phyloP scores from a whole-genome alignment of 2,113 vertebrate genomes.

The Acrocephalus arundinaceus region DNA sequence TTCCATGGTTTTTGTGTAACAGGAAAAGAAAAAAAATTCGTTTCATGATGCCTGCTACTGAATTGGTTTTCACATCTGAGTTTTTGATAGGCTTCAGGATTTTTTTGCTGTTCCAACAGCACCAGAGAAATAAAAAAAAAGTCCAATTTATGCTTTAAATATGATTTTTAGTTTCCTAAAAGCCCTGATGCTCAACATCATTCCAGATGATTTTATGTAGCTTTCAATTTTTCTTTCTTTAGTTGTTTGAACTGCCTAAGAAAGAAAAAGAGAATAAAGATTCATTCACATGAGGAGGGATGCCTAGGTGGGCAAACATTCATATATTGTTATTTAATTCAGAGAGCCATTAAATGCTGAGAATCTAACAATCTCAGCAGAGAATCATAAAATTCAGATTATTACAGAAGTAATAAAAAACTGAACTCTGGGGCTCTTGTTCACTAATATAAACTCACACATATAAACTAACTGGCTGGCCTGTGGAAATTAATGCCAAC shows the following conservation, averaged over 20 bases:
- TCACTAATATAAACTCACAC: background rate
- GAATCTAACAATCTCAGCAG: background rate
- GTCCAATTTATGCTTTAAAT: background rate
- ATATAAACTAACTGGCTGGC: background rate
- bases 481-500: background rate
- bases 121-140: background rate
- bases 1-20: background rate
- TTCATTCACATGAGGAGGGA: background rate
- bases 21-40: background rate
- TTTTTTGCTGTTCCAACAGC: background rate
- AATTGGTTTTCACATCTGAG: background rate
- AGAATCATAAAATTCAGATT: background rate
- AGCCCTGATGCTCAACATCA: background rate
- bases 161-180: background rate
- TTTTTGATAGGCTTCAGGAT: background rate
- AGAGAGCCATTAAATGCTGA: background rate
- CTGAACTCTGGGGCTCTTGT: background rate
- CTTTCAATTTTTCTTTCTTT: background rate
- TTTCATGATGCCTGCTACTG: background rate
- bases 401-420: conserved; percentile 32
- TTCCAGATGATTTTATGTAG: background rate
- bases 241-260: background rate
- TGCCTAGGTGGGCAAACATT: background rate
- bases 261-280: background rate
- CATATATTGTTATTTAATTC: background rate